Base-by-base conservation (phyloP, 2,113 vertebrate genomes). In the Alethe castanea region DNA sequence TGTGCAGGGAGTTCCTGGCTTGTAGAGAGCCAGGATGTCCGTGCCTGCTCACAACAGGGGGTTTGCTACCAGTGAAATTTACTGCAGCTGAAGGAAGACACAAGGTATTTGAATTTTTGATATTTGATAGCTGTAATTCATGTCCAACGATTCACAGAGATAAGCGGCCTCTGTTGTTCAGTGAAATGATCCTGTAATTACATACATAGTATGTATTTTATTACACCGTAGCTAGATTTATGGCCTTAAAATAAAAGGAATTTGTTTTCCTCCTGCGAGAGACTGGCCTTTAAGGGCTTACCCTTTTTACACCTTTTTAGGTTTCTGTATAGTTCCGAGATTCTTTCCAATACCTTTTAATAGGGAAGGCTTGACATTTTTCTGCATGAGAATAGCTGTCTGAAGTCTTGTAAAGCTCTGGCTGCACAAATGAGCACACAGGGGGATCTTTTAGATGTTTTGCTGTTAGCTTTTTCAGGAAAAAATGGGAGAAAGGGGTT, bases 41-140 rank as follows among this genome's bases (percentile, higher is more conserved):
- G 1, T 9, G 24, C 36, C n/a, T 7, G 1, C 50, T 83, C 31
- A 5, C 16, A 19, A 4, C 2, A 1, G 7, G 9, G 16, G 3
- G 3, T 87, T 69, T 78, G 12, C 36, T 73, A 19, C 54, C 61
- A 28, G 22, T 38, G 29, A 77, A 54, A 18, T 77, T 80, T 26
- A 23, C 17, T 48, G 56, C 11, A 47, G 19, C 19, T 40, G 33
- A 66, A 73, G 65, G 35, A 66, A 66, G 61, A 47, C 14, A 9
- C 31, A 12, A 31, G 62, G 14, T 31, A 14, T 36, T 81, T n/a
- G 16, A 54, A 38, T n/a, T 48, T 29, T 52, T 52, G 50, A 11
- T 4, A 61, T 33, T n/a, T 56, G 19, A 45, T 31, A 15, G 6
- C 16, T 70, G 10, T 59, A 33, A 17, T 70, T 92, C 25, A 3